Evolutionary conservation across 2,888 invertebrate genomes (phyloP).

Genomic region (Perizoma affinitatum): DNA sequence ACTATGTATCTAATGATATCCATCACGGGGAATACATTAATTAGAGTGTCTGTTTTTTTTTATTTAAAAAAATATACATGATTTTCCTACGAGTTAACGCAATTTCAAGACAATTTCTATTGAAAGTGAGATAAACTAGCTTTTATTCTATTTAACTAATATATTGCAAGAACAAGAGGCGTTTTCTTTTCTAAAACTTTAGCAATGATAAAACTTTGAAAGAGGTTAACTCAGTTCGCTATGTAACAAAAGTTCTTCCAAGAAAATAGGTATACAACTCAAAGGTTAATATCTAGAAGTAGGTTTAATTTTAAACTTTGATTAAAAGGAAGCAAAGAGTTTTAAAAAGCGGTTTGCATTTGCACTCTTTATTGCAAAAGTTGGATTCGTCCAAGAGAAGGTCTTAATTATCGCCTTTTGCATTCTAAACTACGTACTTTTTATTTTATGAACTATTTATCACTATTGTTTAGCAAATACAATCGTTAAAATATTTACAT

Average conservation of each 20-base stretch:
- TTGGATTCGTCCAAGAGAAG: slow-evolving; percentile 32
- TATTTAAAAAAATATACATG: no score
- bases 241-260: slow-evolving; percentile 10
- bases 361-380: slow-evolving; percentile 46
- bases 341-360: slow-evolving; percentile 13
- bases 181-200: slow-evolving; percentile 1
- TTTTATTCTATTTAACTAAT: slow-evolving; percentile 3
- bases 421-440: slow-evolving; percentile 27
- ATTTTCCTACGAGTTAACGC: background rate
- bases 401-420: slow-evolving; percentile 25
- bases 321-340: no score
- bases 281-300: background rate
- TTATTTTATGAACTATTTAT: background rate
- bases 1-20: no score
- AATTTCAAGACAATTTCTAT: background rate
- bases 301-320: no score
- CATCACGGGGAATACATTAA: no score
- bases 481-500: background rate
- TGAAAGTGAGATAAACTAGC: slow-evolving; percentile 7
- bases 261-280: slow-evolving; percentile 6
- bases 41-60: no score
- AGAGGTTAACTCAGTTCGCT: background rate
- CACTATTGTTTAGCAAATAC: background rate
- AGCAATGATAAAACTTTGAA: background rate
- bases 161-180: no score